Percentiles rank a stretch among this genome's conserved stretches.
Evolutionary conservation across 2,797 vertebrate genomes (phyloP).

Genomic region (Remorina albescens): DNA sequence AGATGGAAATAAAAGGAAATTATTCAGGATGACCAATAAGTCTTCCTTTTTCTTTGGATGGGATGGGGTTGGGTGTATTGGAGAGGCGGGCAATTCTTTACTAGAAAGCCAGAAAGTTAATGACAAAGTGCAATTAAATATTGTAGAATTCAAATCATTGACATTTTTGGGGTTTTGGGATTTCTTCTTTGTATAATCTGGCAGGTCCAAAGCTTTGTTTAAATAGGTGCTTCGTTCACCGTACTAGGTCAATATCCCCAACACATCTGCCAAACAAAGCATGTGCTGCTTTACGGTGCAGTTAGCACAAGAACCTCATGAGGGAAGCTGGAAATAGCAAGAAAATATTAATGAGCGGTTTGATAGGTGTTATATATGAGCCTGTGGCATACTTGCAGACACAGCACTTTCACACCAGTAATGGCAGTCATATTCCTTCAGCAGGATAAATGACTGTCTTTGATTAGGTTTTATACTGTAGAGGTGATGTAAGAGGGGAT

Average conservation of each 20-base stretch:
- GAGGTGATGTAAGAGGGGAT: slow-evolving; percentile 58
- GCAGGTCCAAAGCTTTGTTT: slow-evolving; percentile 3
- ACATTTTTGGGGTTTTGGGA: background rate
- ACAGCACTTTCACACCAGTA: slow-evolving; percentile 69
- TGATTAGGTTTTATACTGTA: slow-evolving; percentile 64
- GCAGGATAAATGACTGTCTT: slow-evolving; percentile 63
- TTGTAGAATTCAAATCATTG: background rate
- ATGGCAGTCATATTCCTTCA: slow-evolving; percentile 60
- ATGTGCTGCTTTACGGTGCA: slow-evolving; percentile 22
- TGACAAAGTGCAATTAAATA: background rate
- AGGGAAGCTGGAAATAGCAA: slow-evolving; percentile 54
- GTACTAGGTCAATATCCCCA: slow-evolving; percentile 24
- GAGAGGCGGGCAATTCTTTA: background rate
- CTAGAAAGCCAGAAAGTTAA: background rate
- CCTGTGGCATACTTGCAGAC: slow-evolving; percentile 62
- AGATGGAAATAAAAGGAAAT: slow-evolving; percentile 6
- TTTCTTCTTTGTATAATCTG: slow-evolving; percentile 14
- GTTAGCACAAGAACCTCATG: slow-evolving; percentile 3
- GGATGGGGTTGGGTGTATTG: too few species aligned
- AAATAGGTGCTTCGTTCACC: background rate
- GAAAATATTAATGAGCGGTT: slow-evolving; percentile 71
- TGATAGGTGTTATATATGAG: slow-evolving; percentile 70
- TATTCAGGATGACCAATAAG: background rate
- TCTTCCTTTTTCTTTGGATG: background rate
- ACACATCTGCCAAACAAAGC: slow-evolving; percentile 27